These are phyloP conservation scores for Calephelis perditalis DNA, from an alignment of 2,888 invertebrate species.

Conservation along the genomic window DNA sequence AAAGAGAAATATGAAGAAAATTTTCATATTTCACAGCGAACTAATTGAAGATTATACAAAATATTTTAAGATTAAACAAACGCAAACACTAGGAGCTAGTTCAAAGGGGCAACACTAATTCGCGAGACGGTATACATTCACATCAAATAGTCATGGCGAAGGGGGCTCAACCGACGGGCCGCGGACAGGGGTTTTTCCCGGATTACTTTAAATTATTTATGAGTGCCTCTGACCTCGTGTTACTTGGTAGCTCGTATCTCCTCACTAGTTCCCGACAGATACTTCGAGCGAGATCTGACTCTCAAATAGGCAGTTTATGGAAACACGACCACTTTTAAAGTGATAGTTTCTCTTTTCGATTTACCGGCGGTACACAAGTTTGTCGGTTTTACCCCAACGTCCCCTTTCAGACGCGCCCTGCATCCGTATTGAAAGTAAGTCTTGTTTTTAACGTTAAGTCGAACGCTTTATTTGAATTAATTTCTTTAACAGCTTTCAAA, in stretches of 20 bases:
- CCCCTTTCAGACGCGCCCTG: constrained; percentile 37
- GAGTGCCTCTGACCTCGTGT: constrained; percentile 64
- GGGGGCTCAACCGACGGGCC: constrained; percentile 46
- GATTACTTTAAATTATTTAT: constrained; percentile 76
- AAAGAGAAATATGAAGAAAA: not conserved
- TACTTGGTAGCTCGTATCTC: constrained; percentile 39
- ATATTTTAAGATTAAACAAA: constrained; percentile 27
- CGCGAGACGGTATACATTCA: constrained; percentile 48
- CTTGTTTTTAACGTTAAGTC: constrained; percentile 18
- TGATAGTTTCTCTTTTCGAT: constrained; percentile 62
- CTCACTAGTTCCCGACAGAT: constrained; percentile 39
- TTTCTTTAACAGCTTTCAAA: not conserved
- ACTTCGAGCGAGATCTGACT: constrained; percentile 51
- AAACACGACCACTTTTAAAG: constrained; percentile 57
- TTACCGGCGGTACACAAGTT: constrained; percentile 52
- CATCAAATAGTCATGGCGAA: constrained; percentile 66
- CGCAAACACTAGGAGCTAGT: constrained; percentile 26
- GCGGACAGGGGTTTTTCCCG: constrained; percentile 69
- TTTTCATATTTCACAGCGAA: not conserved
- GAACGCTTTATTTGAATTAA: constrained; percentile 13
- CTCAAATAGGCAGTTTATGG: constrained; percentile 60
- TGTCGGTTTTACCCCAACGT: constrained; percentile 47
- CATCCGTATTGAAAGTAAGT: constrained; percentile 41
- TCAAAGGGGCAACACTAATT: constrained; percentile 48
- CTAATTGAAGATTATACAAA: constrained; percentile 25